Evolutionary conservation across 2,888 invertebrate species (phyloP).

Genomic region (Halictus ligatus): DNA sequence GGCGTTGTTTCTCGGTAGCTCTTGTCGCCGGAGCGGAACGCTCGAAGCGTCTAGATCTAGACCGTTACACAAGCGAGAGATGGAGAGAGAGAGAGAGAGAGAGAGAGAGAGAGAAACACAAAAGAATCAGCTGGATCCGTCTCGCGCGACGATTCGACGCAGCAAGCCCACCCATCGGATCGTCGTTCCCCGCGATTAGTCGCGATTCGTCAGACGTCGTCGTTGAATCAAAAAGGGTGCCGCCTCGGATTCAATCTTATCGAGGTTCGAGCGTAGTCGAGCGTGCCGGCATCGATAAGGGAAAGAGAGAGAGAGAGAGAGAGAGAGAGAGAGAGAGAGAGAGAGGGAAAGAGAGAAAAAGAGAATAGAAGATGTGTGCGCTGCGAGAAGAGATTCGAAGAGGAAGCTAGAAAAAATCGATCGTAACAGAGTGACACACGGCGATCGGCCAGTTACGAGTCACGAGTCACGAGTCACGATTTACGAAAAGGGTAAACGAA

Average conservation of each 20-base stretch:
- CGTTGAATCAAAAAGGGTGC: slow-evolving; percentile 23
- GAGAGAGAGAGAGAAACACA: neutral
- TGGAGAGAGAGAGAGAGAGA: neutral
- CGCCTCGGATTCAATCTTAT: slow-evolving; percentile 32
- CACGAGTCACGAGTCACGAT: slow-evolving; percentile 42
- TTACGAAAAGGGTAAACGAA: slow-evolving; percentile 72
- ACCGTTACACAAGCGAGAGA: neutral
- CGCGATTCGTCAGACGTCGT: slow-evolving; percentile 43
- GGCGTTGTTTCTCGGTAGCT: neutral
- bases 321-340: neutral
- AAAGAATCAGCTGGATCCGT: neutral
- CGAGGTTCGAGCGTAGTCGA: slow-evolving; percentile 38
- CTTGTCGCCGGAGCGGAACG: neutral
- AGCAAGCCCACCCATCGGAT: neutral
- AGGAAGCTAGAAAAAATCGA: slow-evolving; percentile 44
- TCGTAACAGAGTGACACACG: slow-evolving; percentile 26
- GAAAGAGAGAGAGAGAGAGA: too few relatives aligned
- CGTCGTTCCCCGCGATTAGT: slow-evolving; percentile 8
- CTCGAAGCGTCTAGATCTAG: neutral
- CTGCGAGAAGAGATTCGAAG: neutral
- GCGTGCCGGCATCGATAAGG: slow-evolving; percentile 19
- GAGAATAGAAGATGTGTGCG: neutral
- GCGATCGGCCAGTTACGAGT: slow-evolving; percentile 48
- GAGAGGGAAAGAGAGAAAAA: too few relatives aligned
- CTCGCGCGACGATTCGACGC: neutral